Conservation (phyloP, 1,140 invertebrate genomes). For the Drosophila hydei region DNA sequence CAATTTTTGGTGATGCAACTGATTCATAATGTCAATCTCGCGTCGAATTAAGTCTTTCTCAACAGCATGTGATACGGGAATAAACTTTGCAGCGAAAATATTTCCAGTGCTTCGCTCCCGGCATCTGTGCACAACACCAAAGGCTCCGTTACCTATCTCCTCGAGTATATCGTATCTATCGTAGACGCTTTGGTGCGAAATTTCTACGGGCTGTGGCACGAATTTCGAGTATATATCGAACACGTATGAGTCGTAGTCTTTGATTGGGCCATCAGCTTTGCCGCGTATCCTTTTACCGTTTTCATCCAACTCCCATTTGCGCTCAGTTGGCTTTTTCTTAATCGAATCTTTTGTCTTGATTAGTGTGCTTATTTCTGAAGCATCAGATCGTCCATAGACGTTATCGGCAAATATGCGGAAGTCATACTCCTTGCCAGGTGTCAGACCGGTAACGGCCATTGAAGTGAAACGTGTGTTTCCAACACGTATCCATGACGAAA, state of each 20-base stretch:
- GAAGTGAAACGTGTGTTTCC: constrained; percentile 97
- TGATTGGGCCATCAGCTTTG: constrained; percentile 92
- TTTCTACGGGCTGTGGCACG: constrained; percentile 97
- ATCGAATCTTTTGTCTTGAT: constrained; percentile 93
- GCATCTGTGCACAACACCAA: constrained; percentile 99
- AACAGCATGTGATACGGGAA: constrained; percentile 96
- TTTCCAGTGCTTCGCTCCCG: constrained; percentile 97
- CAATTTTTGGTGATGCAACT: constrained; percentile 97
- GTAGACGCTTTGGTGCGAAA: constrained; percentile 97
- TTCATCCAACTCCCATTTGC: constrained; percentile 94
- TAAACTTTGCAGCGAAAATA: constrained; percentile 99
- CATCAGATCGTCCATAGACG: constrained; percentile 96
- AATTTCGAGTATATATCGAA: constrained; percentile 99
- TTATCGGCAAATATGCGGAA: constrained; percentile 99
- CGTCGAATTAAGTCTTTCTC: constrained; percentile 98
- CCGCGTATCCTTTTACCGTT: constrained; percentile 96
- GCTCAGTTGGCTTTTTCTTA: constrained; percentile 91
- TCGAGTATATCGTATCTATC: constrained; percentile 99
- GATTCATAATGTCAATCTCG: constrained; percentile 99
- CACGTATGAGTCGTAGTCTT: constrained; percentile 98
- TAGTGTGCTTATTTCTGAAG: constrained; percentile 92
- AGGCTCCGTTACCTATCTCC: constrained; percentile 99
- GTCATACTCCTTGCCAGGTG: constrained; percentile 96
- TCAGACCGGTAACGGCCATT: constrained; percentile 93
- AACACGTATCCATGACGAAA: constrained; percentile 97